Evolutionary conservation across 2,888 invertebrate species (phyloP).

Genomic region (Mayetiola destructor): DNA sequence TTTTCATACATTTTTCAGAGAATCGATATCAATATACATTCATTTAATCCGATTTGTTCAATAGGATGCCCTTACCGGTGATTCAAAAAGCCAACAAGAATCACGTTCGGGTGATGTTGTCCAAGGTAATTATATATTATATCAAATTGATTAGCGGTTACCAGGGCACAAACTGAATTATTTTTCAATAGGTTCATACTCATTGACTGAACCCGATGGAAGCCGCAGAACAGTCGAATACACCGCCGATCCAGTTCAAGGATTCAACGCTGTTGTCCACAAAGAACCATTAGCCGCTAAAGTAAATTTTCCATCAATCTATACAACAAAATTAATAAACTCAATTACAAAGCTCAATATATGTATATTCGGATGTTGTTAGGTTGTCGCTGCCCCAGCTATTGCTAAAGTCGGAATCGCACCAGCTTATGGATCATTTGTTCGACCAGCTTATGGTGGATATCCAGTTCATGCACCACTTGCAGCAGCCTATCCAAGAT

Average conservation of each 20-base stretch:
- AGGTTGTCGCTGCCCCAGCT: constrained; percentile 20
- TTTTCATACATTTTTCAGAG: neutral
- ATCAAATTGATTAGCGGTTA: constrained; percentile 28
- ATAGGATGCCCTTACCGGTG: constrained; percentile 29
- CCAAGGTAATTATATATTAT: too few species aligned
- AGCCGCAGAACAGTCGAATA: constrained; percentile 30
- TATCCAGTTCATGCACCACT: neutral
- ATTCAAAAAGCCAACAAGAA: constrained; percentile 32
- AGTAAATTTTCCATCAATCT: constrained; percentile 32
- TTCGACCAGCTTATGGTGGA: neutral
- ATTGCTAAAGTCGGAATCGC: constrained; percentile 26
- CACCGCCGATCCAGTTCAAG: constrained; percentile 31
- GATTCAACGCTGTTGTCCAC: constrained; percentile 44
- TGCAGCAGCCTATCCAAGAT: neutral
- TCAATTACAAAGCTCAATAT: too few species aligned
- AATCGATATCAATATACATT: neutral
- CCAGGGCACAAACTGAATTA: neutral
- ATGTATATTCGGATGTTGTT: constrained; percentile 19
- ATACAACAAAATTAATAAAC: constrained; percentile 23
- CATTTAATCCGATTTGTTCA: neutral
- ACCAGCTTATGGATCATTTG: too few species aligned
- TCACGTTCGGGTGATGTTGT: constrained; percentile 33
- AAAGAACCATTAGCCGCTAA: constrained; percentile 36
- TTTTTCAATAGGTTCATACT: neutral
- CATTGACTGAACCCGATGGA: constrained; percentile 31